Evolutionary conservation across 2,113 vertebrate genomes (phyloP).

Genomic region (Aegithalos caudatus): DNA sequence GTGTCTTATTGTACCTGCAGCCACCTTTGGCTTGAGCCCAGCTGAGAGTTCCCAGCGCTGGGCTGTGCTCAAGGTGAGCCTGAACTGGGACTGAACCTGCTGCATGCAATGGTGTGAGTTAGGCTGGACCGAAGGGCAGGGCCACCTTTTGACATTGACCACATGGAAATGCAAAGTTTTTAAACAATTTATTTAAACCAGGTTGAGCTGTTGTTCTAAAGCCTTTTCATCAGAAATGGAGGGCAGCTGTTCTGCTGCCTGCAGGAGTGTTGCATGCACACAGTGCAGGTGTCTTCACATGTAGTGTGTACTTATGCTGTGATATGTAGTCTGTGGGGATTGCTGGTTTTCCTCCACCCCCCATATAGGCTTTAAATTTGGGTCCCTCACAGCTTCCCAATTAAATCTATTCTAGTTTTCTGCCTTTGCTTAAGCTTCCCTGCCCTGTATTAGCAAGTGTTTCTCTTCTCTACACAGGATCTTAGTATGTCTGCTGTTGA

Average conservation of each 20-base stretch:
- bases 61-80: neutral
- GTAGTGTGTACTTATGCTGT: accelerated
- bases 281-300: neutral
- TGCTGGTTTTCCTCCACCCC: neutral
- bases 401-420: neutral
- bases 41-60: neutral
- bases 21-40: neutral
- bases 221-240: neutral
- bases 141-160: neutral
- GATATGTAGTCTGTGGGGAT: neutral
- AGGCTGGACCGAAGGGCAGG: accelerated
- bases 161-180: neutral
- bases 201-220: neutral
- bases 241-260: accelerated
- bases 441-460: neutral
- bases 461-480: accelerated
- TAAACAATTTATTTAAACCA: neutral
- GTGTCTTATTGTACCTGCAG: neutral
- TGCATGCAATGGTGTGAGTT: neutral
- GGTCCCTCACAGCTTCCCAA: neutral
- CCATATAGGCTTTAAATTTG: neutral
- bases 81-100: neutral
- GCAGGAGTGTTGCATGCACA: accelerated
- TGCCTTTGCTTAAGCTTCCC: neutral
- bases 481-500: neutral